phyloP scores from a whole-genome alignment of 2,797 vertebrate genomes.

The Gobio occitaniae region DNA sequence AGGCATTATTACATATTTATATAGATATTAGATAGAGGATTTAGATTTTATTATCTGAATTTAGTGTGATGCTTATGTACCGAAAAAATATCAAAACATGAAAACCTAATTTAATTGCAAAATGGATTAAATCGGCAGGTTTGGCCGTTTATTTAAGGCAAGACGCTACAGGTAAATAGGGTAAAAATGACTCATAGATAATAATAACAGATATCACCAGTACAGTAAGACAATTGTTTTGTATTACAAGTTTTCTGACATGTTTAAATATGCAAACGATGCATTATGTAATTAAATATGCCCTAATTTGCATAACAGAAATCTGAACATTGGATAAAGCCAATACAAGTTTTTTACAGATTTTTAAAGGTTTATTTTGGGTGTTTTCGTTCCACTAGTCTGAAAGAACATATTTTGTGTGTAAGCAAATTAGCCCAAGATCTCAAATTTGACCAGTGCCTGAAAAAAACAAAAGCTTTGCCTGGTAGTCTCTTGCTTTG shows the following conservation, averaged over 20 bases:
- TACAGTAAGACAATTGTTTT: background rate
- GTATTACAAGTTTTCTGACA: background rate
- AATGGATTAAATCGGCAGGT: background rate
- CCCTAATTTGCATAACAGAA: background rate
- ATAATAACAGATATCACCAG: background rate
- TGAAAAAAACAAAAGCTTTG: background rate
- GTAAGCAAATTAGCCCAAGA: background rate
- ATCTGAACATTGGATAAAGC: background rate
- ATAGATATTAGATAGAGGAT: background rate
- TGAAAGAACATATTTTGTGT: background rate
- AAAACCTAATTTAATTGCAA: background rate
- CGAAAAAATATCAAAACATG: background rate
- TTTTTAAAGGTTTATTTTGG: background rate
- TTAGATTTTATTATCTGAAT: background rate
- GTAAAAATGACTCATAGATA: background rate
- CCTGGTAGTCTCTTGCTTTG: background rate
- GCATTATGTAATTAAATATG: background rate
- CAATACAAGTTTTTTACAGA: background rate
- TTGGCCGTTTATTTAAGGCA: background rate
- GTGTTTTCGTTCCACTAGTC: background rate
- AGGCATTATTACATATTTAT: background rate
- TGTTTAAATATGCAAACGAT: background rate
- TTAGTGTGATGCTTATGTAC: background rate
- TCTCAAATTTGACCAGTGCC: background rate
- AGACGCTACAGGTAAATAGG: too few species aligned